These are phyloP conservation scores for Harpalus rubripes DNA, from an alignment of 2,888 invertebrate genomes.

Conservation along the genomic window DNA sequence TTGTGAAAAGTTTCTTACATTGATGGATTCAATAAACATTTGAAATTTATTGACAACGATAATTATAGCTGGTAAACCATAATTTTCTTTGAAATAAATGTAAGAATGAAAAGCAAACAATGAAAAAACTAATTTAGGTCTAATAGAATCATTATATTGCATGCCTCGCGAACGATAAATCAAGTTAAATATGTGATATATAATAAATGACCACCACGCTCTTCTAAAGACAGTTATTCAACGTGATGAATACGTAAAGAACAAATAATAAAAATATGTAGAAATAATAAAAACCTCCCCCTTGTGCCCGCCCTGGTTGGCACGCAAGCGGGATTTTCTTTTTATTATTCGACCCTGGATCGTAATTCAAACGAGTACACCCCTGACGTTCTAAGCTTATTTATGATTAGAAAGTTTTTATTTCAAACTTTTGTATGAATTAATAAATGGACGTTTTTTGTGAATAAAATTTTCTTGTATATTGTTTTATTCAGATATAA, in stretches of 20 bases:
- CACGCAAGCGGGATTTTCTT: not conserved
- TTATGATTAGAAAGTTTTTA: slow-evolving; percentile 19
- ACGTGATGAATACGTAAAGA: slow-evolving; percentile 61
- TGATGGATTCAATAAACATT: not conserved
- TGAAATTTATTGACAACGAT: not conserved
- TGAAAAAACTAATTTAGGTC: slow-evolving; percentile 19
- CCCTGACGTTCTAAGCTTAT: slow-evolving; percentile 46
- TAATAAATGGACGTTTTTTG: no score
- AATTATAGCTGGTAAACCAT: not conserved
- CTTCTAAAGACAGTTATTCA: slow-evolving; percentile 61
- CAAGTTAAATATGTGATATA: slow-evolving; percentile 63
- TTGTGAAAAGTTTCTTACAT: no score
- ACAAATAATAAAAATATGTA: slow-evolving; percentile 62
- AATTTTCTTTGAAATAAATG: not conserved
- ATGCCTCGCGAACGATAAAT: slow-evolving; percentile 53
- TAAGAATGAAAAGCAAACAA: not conserved
- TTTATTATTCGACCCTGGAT: slow-evolving; percentile 33
- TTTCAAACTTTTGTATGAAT: not conserved
- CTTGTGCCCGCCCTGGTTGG: not conserved
- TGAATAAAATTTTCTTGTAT: no score
- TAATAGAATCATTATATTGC: slow-evolving; percentile 62
- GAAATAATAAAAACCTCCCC: slow-evolving; percentile 57
- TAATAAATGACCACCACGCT: slow-evolving; percentile 56
- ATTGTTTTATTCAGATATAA: no score
- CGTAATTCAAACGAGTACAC: slow-evolving; percentile 38